Evolutionary conservation across 2,888 invertebrate species (phyloP).

Genomic region (Caradrina kadenii): DNA sequence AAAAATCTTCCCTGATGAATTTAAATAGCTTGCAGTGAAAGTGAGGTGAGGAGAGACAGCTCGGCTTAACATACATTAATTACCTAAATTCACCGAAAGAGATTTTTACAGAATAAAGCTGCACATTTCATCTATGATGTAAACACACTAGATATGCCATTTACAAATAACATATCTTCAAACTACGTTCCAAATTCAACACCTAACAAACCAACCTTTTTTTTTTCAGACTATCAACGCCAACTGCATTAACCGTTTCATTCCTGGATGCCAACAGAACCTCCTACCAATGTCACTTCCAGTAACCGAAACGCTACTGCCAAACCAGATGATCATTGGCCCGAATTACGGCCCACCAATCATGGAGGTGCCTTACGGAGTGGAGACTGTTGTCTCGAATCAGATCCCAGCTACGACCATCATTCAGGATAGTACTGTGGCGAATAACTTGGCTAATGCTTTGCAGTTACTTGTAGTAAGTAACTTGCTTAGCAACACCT

Average conservation of each 20-base stretch:
- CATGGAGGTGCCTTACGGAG: constrained; percentile 59
- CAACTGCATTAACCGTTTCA: constrained; percentile 74
- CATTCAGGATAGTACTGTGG: constrained; percentile 81
- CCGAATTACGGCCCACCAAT: constrained; percentile 53
- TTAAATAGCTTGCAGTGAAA: no score
- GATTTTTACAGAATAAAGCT: no score
- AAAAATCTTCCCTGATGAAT: no score
- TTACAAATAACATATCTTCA: neutral
- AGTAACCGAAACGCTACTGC: constrained; percentile 63
- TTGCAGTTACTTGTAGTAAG: constrained; percentile 82
- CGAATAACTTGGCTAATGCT: constrained; percentile 82
- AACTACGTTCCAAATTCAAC: neutral
- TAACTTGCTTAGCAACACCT: constrained; percentile 78
- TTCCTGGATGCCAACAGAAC: constrained; percentile 67
- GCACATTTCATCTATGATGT: no score
- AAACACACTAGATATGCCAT: neutral
- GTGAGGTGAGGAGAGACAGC: no score
- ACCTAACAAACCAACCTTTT: neutral
- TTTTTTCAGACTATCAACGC: constrained; percentile 71
- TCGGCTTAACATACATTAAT: no score
- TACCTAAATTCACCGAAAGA: no score
- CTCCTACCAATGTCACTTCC: constrained; percentile 53
- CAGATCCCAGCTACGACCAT: constrained; percentile 70
- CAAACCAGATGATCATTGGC: constrained; percentile 68
- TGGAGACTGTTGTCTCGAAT: constrained; percentile 64